A percentile compares a stretch with the other conserved stretches of the same genome.
Conservation (phyloP, 2,888 invertebrate species). For the Drosophila flavopinicola region DNA sequence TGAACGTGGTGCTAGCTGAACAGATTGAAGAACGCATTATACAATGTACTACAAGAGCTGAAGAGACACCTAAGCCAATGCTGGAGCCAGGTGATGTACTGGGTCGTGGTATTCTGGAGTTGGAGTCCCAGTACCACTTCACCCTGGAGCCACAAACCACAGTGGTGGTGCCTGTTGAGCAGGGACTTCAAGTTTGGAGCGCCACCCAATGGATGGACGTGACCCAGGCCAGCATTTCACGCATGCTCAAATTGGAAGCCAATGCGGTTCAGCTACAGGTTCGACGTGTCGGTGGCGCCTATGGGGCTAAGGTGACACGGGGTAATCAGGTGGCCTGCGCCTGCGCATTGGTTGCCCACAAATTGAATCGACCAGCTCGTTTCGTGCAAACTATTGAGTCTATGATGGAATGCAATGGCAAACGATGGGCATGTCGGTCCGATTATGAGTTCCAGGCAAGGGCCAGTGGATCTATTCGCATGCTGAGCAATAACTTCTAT, state of each 20-base stretch:
- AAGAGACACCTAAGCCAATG: constrained; percentile 1
- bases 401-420: constrained; percentile 89
- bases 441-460: constrained; percentile 89
- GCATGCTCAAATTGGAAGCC: constrained; percentile 84
- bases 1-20: constrained; percentile 85
- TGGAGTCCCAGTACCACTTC: constrained; percentile 90
- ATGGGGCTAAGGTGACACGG: constrained; percentile 91
- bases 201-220: constrained; percentile 88
- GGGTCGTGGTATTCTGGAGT: constrained; percentile 85
- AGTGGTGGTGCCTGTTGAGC: constrained; percentile 88
- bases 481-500: constrained; percentile 86
- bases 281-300: constrained; percentile 91
- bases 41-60: constrained; percentile 25
- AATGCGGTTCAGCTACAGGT: constrained; percentile 90
- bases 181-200: constrained; percentile 88
- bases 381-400: constrained; percentile 89
- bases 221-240: constrained; percentile 86
- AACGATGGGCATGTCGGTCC: constrained; percentile 86
- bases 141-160: constrained; percentile 90
- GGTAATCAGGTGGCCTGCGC: constrained; percentile 87
- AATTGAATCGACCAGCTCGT: constrained; percentile 87
- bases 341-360: constrained; percentile 88
- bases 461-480: constrained; percentile 88
- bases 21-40: constrained; percentile 62
- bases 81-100: constrained; percentile 52